Evolutionary conservation across 2,797 vertebrate genomes (phyloP), one percentile per base, ranked within the genome.

Genomic region (Pangasius larnaudii): DNA sequence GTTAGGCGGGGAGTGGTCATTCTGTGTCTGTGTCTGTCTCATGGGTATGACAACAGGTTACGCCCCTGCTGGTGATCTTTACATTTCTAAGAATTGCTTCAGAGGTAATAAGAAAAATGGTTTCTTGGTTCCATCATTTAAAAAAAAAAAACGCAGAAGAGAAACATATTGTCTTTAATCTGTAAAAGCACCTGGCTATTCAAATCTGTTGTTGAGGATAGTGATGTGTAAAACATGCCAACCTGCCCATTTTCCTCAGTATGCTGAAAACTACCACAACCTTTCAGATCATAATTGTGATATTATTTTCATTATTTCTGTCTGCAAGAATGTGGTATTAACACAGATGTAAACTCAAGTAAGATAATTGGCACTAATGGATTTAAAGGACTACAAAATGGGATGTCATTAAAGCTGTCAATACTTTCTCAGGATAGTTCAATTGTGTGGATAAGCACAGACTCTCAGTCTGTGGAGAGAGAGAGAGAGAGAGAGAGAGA

Each of bases 271-370:
- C 90, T 89, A 86, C 89, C 89, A 87, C 89, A 90, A 87, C 88
- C 87, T 89, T 91, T 92, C 88, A 89, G 89, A 92, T 91, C 89
- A 92, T 91, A 91, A 91, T 91, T 91, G 91, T 92, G 85, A 90
- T 92, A 94, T 97, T 95, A 96, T 96, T 96, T 93, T 96, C 96
- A 97, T 97, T 97, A 97, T 95, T 95, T 91, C 95, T 95, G 95
- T 96, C 96, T 96, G 94, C 93, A 97, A 97, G 96, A 97, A 97
- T 97, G 96, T 95, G 90, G 92, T 93, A 94, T 95, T 96, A 96
- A 95, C 96, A 96, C 96, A 95, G 96, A 96, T 96, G 96, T 95
- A 96, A 92, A 92, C 92, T 91, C 91, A 89, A 89, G 91, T 92
- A 89, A 90, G 90, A 91, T 91, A 90, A 92, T 92, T 92, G 89